Evolutionary conservation across 2,888 invertebrate species (phyloP), one percentile per base, ranked within the genome.

Genomic region (Ischnus inquisitorius): DNA sequence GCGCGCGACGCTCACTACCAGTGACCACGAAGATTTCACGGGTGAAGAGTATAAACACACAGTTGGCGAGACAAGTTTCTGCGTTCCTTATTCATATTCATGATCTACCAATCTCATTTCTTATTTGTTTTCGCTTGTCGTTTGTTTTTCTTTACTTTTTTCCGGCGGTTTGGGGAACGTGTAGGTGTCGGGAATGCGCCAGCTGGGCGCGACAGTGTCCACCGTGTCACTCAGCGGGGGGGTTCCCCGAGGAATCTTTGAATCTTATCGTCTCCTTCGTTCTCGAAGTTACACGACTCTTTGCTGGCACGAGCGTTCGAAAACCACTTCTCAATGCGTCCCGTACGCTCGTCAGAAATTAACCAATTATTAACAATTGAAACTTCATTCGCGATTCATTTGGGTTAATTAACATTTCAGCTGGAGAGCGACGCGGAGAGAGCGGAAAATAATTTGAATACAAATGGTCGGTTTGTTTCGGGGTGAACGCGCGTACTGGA

Each of bases 141-240:
- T 65, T 62, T 25, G 48, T 39, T 62, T 79, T 48, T 46, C 12
- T 1, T 46, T 46, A 10, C 12, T 46, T 46, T 46, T 46, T 46
- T 46, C 12, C n/a, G 57, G 14, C 22, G 54, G 51, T 54, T 54
- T 14, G 12, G 25, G 14, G 57, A 25, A 25, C 57, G 79, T 57
- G 82, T 84, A 82, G 82, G 79, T 83, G 87, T 84, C 71, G 83
- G 79, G 83, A 83, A 80, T 81, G 71, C 62, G 69, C 77, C 83
- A 80, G 80, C 78, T 60, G 82, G 64, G 83, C 68, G 82, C 82
- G 71, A 83, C 80, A 79, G 69, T 81, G 80, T 85, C 82, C 82
- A 84, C 72, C 82, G 82, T 85, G 85, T 87, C 79, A 75, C 84
- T 48, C 81, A 69, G 74, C 85, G 77, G 85, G 85, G 74, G 83